These are phyloP conservation scores for Campoplex capitator DNA, from an alignment of 2,888 invertebrate species.

Conservation along the genomic window DNA sequence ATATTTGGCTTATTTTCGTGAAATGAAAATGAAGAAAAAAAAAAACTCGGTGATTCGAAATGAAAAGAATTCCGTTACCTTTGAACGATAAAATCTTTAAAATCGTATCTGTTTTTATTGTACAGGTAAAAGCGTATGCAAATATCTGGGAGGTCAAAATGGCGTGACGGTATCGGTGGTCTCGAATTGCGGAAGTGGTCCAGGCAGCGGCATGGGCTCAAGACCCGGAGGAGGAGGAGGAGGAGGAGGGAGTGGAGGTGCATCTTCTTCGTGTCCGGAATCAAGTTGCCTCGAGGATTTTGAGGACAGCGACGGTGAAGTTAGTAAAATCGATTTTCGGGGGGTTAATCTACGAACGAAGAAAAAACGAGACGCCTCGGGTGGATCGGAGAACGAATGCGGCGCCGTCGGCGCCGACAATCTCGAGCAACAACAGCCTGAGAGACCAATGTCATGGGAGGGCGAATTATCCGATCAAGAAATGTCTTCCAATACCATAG, in stretches of 20 bases:
- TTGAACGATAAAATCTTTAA: not conserved
- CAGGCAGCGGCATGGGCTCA: slow-evolving; percentile 72
- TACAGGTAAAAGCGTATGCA: slow-evolving; percentile 82
- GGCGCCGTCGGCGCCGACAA: slow-evolving; percentile 69
- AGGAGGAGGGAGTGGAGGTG: slow-evolving; percentile 69
- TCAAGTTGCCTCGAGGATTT: slow-evolving; percentile 81
- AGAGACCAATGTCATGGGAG: slow-evolving; percentile 97
- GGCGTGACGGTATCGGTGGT: slow-evolving; percentile 87
- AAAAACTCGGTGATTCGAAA: not conserved
- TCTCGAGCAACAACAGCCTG: slow-evolving; percentile 84
- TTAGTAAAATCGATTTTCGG: slow-evolving; percentile 91
- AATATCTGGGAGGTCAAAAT: slow-evolving; percentile 83
- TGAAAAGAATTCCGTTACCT: not conserved
- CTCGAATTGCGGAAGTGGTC: slow-evolving; percentile 83
- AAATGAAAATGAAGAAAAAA: not conserved
- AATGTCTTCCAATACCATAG: slow-evolving; percentile 84
- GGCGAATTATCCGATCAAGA: slow-evolving; percentile 96
- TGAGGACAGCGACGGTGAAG: slow-evolving; percentile 91
- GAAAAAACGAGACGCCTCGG: slow-evolving; percentile 87
- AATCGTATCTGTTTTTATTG: not conserved
- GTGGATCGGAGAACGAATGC: slow-evolving; percentile 81
- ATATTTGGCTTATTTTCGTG: not conserved
- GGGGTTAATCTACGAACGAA: slow-evolving; percentile 89
- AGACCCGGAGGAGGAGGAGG: slow-evolving; percentile 72
- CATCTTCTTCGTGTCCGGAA: slow-evolving; percentile 67